phyloP scores from a whole-genome alignment of 2,797 vertebrate species.

The Pangasius mekongensis region DNA sequence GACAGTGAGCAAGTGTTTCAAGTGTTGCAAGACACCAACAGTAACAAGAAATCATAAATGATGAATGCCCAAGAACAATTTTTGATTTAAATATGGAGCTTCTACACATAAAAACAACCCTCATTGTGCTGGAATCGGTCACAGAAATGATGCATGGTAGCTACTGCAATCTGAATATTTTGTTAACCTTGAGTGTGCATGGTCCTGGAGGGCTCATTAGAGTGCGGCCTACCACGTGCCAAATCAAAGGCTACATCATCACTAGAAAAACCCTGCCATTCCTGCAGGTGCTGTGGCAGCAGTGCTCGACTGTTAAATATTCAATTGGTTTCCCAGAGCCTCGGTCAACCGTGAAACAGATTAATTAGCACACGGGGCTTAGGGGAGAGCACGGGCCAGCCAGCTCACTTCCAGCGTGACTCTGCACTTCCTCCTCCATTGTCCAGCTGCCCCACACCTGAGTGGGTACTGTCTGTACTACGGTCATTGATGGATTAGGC shows the following conservation, averaged over 20 bases:
- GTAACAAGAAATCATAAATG: not conserved
- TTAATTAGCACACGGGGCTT: constrained; percentile 73
- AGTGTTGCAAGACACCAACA: not conserved
- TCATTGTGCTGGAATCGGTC: not conserved
- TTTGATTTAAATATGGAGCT: not conserved
- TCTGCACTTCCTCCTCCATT: constrained; percentile 57
- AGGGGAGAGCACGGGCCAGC: constrained; percentile 59
- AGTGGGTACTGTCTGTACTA: not conserved
- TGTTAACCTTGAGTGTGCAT: not conserved
- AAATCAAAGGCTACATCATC: constrained; percentile 44
- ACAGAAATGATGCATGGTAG: not conserved
- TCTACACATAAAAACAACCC: not conserved
- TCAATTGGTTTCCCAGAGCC: constrained; percentile 75
- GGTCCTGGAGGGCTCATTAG: constrained; percentile 24
- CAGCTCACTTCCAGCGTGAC: constrained; percentile 49
- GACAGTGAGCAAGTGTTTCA: not conserved
- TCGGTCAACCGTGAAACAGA: constrained; percentile 77
- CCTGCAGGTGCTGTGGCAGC: constrained; percentile 64
- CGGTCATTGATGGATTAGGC: not conserved
- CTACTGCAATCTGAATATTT: not conserved
- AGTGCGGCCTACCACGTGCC: constrained; percentile 19
- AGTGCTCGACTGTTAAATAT: constrained; percentile 76
- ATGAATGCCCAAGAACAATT: not conserved
- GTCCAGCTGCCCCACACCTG: constrained; percentile 39
- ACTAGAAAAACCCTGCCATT: constrained; percentile 23